Evolutionary conservation across 2,888 invertebrate genomes (phyloP), one percentile per base, ranked within the genome.

Genomic region (Pterostichus niger): DNA sequence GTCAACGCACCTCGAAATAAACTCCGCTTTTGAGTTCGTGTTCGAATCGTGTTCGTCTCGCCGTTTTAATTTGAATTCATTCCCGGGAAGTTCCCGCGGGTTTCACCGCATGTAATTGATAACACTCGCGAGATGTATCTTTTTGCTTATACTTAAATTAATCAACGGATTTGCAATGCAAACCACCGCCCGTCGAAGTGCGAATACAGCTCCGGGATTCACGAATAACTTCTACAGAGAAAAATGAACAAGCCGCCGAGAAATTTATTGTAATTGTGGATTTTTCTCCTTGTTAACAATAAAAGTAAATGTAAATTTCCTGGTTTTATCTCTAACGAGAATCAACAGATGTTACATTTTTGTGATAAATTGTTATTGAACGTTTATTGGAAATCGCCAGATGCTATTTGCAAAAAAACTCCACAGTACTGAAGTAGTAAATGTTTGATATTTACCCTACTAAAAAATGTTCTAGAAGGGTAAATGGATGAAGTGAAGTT

Each of bases 91-190:
- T 52, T 75, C 52, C 35, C 77, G 35, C 35, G 54, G 13, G 33
- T 40, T 56, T 13, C 54, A 31, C 40, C 77, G 56, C 82, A 46
- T 52, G 82, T 82, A 82, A 82, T 82, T 82, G 82, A 82, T 82
- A 82, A 82, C 75, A 82, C 82, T 82, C 82, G 75, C 52, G 82
- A 75, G 75, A 82, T 82, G 82, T 82, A 75, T 82, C 82, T 75
- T 82, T 82, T 82, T 82, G 82, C 71, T 82, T 82, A 82, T 82
- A 82, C 82, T 82, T 82, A 82, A 82, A 82, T 82, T 82, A 82
- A 82, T 82, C 82, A 75, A 46, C 75, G 61, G 73, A 82, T 82
- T 82, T 82, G 82, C 82, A 82, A 33, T 82, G 82, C 82, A 82
- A 82, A 82, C 82, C 82, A 54, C 56, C 52, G 44, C 56, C 56